Evolutionary conservation across 23 tunicate species (phyloP).

Genomic region (Corella eumyota): DNA sequence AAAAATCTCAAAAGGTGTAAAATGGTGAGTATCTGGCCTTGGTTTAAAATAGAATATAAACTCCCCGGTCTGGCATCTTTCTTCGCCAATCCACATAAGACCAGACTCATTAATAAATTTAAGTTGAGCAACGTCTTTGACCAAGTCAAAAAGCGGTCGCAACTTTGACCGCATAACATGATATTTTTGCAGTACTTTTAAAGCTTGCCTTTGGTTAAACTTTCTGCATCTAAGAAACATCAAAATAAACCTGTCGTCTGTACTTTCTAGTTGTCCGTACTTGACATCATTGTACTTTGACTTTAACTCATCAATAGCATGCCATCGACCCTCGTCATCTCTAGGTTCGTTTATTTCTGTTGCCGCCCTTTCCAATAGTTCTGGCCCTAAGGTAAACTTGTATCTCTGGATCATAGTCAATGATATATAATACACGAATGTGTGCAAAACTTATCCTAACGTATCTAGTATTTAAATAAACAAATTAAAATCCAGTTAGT

Average conservation of each 20-base stretch:
- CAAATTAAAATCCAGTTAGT: too few relatives aligned
- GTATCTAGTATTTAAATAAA: too few relatives aligned
- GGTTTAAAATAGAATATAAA: neutral
- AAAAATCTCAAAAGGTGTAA: neutral
- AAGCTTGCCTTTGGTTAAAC: neutral
- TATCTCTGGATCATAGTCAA: neutral
- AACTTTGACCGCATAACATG: neutral
- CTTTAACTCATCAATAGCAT: neutral
- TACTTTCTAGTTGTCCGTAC: neutral
- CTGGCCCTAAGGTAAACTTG: neutral
- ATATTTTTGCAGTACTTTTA: slow-evolving; percentile 1
- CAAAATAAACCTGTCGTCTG: slow-evolving; percentile 1
- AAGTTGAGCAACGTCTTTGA: neutral
- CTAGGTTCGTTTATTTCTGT: slow-evolving; percentile 1
- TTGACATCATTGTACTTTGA: neutral
- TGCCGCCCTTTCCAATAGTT: neutral
- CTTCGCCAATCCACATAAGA: neutral
- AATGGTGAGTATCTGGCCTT: neutral
- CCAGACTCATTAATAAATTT: neutral
- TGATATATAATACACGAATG: too few relatives aligned
- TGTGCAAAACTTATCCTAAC: too few relatives aligned
- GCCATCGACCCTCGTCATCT: neutral
- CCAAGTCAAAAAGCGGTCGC: neutral
- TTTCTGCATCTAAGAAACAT: neutral
- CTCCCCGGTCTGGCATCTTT: neutral